Percentiles rank a stretch among this genome's conserved stretches.
phyloP scores from a whole-genome alignment of 2,113 vertebrate species.

The Xenus cinereus region DNA sequence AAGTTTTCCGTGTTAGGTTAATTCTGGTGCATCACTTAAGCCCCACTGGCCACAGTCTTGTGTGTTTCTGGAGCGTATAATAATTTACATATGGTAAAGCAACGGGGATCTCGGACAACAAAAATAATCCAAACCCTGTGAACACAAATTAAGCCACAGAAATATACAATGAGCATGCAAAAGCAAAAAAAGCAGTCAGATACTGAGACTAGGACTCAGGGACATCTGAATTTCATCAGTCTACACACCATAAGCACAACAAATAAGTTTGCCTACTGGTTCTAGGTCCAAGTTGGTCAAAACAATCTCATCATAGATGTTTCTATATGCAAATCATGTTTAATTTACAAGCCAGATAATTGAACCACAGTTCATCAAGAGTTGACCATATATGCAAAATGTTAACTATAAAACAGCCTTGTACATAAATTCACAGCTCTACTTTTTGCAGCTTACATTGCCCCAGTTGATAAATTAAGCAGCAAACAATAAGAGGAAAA shows the following conservation, averaged over 20 bases:
- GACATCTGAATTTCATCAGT: not conserved
- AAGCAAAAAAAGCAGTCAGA: not conserved
- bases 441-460: not conserved
- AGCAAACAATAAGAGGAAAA: not conserved
- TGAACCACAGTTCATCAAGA: not conserved
- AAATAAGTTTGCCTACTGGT: not conserved
- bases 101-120: not conserved
- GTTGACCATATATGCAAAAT: not conserved
- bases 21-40: not conserved
- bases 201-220: not conserved
- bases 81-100: not conserved
- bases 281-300: not conserved
- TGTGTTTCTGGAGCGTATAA: not conserved
- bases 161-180: not conserved
- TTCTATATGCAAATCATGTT: not conserved
- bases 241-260: not conserved
- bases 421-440: not conserved
- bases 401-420: not conserved
- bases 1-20: not conserved
- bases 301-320: not conserved
- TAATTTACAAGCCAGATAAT: not conserved
- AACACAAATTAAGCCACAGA: not conserved
- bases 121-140: not conserved
- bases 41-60: not conserved
- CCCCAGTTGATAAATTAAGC: not conserved